Evolutionary conservation across 2,888 invertebrate genomes (phyloP).

Genomic region (Caradrina kadenii): DNA sequence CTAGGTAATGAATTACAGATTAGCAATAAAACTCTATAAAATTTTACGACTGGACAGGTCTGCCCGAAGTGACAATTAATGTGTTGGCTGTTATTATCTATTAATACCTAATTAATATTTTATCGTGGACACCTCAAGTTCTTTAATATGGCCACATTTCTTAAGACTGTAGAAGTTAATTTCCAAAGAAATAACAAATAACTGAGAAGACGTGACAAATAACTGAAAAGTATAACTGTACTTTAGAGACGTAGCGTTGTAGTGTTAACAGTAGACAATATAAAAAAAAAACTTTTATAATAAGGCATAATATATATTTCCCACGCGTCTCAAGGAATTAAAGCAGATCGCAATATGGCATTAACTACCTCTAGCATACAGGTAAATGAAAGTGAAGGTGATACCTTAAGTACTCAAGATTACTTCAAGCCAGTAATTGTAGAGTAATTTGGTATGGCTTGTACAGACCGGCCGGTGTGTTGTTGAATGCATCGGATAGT

Average conservation of each 20-base stretch:
- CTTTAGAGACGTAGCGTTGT: too few relatives aligned
- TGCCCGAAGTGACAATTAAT: conserved; percentile 8
- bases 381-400: conserved; percentile 49
- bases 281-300: too few relatives aligned
- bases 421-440: conserved; percentile 37
- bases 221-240: background rate
- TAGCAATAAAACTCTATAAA: conserved; percentile 17
- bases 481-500: conserved; percentile 70
- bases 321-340: conserved; percentile 14
- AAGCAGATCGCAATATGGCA: conserved; percentile 5
- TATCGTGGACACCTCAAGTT: conserved; percentile 3
- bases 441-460: conserved; percentile 53
- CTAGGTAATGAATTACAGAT: conserved; percentile 7
- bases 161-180: too few relatives aligned
- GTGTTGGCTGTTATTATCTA: background rate
- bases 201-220: background rate
- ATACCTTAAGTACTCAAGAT: conserved; percentile 25
- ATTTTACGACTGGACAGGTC: conserved; percentile 30
- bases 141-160: background rate
- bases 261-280: too few relatives aligned
- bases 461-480: conserved; percentile 53
- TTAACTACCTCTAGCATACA: conserved; percentile 1
- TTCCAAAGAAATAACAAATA: background rate
- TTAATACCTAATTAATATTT: conserved; percentile 10
- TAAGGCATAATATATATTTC: background rate